Conservation (phyloP, 2,888 invertebrate species). For the Heteromurus nitidus region DNA sequence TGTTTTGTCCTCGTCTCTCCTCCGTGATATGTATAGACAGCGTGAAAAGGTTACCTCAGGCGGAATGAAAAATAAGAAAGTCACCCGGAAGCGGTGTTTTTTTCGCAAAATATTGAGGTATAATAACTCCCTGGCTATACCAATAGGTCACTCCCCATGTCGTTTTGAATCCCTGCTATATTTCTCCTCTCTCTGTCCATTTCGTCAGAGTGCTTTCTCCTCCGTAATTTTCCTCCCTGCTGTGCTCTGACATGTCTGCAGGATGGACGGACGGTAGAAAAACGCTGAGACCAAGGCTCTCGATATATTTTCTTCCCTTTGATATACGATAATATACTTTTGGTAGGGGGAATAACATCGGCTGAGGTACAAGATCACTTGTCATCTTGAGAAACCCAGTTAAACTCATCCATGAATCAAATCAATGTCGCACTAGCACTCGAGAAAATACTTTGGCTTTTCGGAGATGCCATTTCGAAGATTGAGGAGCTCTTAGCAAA, state of each 20-base stretch:
- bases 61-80: constrained; percentile 52
- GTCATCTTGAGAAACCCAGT: constrained; percentile 39
- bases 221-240: constrained; percentile 1
- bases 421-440: constrained; percentile 16
- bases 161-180: constrained; percentile 58
- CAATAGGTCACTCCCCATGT: constrained; percentile 70
- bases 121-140: constrained; percentile 70
- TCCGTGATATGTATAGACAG: too few relatives aligned
- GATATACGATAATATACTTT: too few relatives aligned
- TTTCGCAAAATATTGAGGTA: constrained; percentile 71
- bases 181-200: constrained; percentile 41
- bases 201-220: constrained; percentile 51
- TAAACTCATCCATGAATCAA: constrained; percentile 40
- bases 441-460: too few relatives aligned
- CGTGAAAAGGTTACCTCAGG: constrained; percentile 49
- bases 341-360: too few relatives aligned
- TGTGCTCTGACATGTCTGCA: not conserved
- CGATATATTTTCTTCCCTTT: too few relatives aligned
- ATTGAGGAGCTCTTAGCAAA: too few relatives aligned
- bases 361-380: constrained; percentile 42
- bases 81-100: constrained; percentile 65
- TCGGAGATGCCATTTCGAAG: too few relatives aligned
- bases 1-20: too few relatives aligned
- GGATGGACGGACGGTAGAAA: not conserved
- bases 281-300: not conserved